Percentiles rank a stretch among this genome's conserved stretches.
phyloP scores from a whole-genome alignment of 2,113 vertebrate genomes.

The Apus apus region DNA sequence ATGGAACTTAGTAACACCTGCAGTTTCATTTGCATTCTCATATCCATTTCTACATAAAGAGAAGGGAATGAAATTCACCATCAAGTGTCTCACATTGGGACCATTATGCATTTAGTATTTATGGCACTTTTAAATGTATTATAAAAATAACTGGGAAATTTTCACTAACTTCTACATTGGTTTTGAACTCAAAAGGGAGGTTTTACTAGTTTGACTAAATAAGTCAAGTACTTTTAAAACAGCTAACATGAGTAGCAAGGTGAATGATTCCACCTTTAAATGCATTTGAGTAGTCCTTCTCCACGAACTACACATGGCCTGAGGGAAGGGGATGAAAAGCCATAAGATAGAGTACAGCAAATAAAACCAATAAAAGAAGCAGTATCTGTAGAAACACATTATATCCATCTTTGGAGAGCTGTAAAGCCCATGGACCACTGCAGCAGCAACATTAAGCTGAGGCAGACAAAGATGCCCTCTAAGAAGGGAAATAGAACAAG shows the following conservation, averaged over 20 bases:
- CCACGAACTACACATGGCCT: conserved; percentile 19
- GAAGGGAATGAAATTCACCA: neutral
- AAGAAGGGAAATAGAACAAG: neutral
- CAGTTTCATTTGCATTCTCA: conserved; percentile 28
- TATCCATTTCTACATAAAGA: neutral
- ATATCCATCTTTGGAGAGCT: conserved; percentile 42
- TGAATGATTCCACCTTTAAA: conserved; percentile 8
- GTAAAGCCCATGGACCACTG: neutral
- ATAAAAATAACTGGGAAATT: neutral
- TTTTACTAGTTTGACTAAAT: neutral
- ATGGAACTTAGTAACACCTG: conserved; percentile 15
- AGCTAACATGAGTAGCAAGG: neutral
- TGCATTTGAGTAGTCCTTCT: neutral
- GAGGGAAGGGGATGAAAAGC: conserved; percentile 46
- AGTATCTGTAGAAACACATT: neutral
- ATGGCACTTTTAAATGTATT: neutral
- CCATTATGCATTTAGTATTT: neutral
- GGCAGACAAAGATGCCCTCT: neutral
- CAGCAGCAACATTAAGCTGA: neutral
- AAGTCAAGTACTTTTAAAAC: neutral
- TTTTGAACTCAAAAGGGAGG: neutral
- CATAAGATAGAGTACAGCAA: neutral
- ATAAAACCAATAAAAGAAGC: conserved; percentile 52
- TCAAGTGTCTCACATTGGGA: neutral
- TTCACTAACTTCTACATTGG: neutral